phyloP scores from a whole-genome alignment of 2,797 vertebrate genomes.

The Euthynnus affinis region DNA sequence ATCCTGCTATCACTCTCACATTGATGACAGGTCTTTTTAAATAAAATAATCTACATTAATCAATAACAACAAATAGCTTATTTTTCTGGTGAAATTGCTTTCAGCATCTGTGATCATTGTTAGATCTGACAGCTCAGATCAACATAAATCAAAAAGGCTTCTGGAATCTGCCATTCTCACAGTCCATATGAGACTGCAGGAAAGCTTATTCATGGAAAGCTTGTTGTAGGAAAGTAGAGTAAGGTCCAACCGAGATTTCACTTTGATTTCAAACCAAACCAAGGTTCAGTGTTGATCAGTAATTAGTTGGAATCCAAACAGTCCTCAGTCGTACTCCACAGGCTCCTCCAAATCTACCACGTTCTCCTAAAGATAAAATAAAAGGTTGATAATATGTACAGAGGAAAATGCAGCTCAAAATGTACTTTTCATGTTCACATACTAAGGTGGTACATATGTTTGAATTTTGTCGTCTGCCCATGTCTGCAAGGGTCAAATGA shows the following conservation, averaged over 20 bases:
- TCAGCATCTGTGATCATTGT: not conserved
- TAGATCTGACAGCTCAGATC: not conserved
- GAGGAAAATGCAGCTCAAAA: not conserved
- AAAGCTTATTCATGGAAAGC: not conserved
- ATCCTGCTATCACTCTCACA: not conserved
- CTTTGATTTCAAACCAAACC: conserved; percentile 7
- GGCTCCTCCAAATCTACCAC: conserved; percentile 67
- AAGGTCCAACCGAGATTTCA: not conserved
- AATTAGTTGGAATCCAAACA: not conserved
- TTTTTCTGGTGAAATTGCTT: not conserved
- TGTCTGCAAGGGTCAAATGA: not conserved
- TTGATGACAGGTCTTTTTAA: not conserved
- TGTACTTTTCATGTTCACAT: not conserved
- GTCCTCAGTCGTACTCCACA: conserved; percentile 77
- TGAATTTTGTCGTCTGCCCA: not conserved
- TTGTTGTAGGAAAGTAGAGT: not conserved
- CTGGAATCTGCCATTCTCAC: not conserved
- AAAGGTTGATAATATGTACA: not conserved
- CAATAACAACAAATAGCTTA: not conserved
- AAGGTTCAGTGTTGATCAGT: conserved; percentile 4
- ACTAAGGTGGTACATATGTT: not conserved
- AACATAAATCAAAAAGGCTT: not conserved
- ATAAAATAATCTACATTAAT: not conserved
- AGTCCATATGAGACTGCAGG: conserved; percentile 12
- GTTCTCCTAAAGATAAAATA: conserved; percentile 72